These are phyloP conservation scores for Odontocerum albicorne DNA, from an alignment of 2,888 invertebrate species.

Conservation along the genomic window DNA sequence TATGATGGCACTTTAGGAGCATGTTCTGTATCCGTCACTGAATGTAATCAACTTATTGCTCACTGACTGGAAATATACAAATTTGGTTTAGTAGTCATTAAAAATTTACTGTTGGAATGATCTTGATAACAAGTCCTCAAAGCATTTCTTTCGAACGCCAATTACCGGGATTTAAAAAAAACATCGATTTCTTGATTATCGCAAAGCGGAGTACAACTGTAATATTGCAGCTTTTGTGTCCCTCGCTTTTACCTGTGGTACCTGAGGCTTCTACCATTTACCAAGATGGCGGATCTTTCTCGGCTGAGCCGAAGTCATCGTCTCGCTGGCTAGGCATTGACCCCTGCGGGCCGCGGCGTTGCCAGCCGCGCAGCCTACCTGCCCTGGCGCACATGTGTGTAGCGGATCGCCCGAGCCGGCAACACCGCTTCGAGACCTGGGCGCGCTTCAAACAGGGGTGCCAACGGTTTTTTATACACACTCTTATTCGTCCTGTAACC, in stretches of 20 bases:
- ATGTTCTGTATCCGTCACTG: too few species aligned
- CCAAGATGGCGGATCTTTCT: slow-evolving; percentile 17
- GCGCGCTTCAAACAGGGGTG: slow-evolving; percentile 16
- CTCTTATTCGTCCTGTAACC: neutral
- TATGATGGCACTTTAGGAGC: too few species aligned
- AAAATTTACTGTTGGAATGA: too few species aligned
- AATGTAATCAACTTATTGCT: too few species aligned
- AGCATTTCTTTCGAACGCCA: too few species aligned
- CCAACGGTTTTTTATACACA: slow-evolving; percentile 18
- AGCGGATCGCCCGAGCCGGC: slow-evolving; percentile 1
- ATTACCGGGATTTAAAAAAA: too few species aligned
- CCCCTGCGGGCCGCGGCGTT: slow-evolving; percentile 21
- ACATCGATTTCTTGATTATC: too few species aligned
- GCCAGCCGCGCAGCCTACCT: slow-evolving; percentile 16
- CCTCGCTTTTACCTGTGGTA: neutral
- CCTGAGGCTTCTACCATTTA: slow-evolving; percentile 5
- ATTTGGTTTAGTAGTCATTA: too few species aligned
- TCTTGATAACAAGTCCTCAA: too few species aligned
- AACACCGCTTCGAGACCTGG: neutral
- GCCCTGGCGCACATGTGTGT: slow-evolving; percentile 21
- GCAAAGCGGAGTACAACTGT: too few species aligned
- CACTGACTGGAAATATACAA: too few species aligned
- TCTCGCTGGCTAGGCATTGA: slow-evolving; percentile 31
- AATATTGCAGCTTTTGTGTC: too few species aligned
- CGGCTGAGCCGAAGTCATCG: slow-evolving; percentile 14